Conservation (phyloP, 2,888 invertebrate genomes). For the Volucella inanis region DNA sequence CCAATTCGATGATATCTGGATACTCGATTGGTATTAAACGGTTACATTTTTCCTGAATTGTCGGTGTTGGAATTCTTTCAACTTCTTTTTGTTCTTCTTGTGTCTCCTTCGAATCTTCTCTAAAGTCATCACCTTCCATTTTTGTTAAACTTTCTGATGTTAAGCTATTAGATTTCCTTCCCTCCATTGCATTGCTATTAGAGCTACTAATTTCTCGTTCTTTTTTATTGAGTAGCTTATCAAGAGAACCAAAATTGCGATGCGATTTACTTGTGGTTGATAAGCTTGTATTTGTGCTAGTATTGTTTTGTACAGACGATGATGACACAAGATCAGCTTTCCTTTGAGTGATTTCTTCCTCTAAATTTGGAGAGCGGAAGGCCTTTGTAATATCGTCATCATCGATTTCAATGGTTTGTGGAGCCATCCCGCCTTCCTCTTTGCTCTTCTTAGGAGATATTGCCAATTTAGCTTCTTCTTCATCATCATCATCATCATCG, state of each 20-base stretch:
- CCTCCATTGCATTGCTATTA: slow-evolving; percentile 63
- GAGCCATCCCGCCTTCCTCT: background rate
- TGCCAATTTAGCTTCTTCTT: slow-evolving; percentile 16
- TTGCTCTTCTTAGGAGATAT: slow-evolving; percentile 32
- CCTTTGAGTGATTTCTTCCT: slow-evolving; percentile 81
- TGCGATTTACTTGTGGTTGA: slow-evolving; percentile 80
- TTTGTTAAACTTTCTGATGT: slow-evolving; percentile 79
- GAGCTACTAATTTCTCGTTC: slow-evolving; percentile 82
- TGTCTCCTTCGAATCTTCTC: slow-evolving; percentile 75
- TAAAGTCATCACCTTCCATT: slow-evolving; percentile 76
- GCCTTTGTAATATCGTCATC: slow-evolving; percentile 64
- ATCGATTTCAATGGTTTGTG: slow-evolving; percentile 74
- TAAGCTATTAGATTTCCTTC: slow-evolving; percentile 45
- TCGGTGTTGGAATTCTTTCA: slow-evolving; percentile 59
- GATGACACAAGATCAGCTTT: slow-evolving; percentile 78
- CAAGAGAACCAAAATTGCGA: slow-evolving; percentile 84
- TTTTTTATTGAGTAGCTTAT: slow-evolving; percentile 85
- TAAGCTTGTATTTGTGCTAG: slow-evolving; percentile 60
- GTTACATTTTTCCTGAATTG: slow-evolving; percentile 44
- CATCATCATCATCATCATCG: slow-evolving; percentile 67
- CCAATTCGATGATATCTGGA: slow-evolving; percentile 81
- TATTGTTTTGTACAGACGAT: slow-evolving; percentile 69
- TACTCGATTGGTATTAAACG: slow-evolving; percentile 56
- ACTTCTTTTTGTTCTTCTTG: slow-evolving; percentile 19
- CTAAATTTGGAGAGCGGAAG: slow-evolving; percentile 76